These are phyloP conservation scores for Macrobrachium rosenbergii DNA, from an alignment of 1,140 invertebrate species.

Conservation along the genomic window DNA sequence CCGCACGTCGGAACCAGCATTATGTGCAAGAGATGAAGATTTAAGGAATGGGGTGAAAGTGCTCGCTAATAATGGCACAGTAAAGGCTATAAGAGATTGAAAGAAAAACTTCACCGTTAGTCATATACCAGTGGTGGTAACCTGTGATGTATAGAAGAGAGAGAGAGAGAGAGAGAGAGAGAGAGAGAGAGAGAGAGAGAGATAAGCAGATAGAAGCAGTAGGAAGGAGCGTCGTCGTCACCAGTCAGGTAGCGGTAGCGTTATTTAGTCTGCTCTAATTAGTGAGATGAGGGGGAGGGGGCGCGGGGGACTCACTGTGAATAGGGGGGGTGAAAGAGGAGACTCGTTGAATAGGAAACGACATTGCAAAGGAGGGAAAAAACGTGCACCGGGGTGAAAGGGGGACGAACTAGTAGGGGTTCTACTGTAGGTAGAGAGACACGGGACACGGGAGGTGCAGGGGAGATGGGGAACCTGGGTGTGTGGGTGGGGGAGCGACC, in stretches of 20 bases:
- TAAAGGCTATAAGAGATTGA: not conserved
- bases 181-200: constrained; percentile 16
- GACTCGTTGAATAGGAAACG: constrained; percentile 37
- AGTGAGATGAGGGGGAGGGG: constrained; percentile 58
- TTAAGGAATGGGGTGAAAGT: too few species aligned
- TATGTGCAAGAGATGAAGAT: too few species aligned
- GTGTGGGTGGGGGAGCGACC: not conserved
- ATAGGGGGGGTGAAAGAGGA: not conserved
- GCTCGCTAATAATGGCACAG: not conserved
- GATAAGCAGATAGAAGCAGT: not conserved
- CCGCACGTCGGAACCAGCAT: too few species aligned
- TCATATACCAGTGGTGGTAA: not conserved
- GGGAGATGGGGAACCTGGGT: not conserved
- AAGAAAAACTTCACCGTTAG: not conserved
- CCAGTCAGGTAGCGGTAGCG: constrained; percentile 11
- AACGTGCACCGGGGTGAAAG: not conserved
- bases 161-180: constrained; percentile 22
- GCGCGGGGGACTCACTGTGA: constrained; percentile 10
- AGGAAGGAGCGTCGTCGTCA: not conserved
- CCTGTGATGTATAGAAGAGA: not conserved
- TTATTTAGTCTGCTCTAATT: constrained; percentile 60
- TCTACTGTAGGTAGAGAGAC: constrained; percentile 5
- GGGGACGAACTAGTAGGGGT: not conserved
- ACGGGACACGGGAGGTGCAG: not conserved
- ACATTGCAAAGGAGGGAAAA: constrained; percentile 32